Evolutionary conservation across 2,113 vertebrate species (phyloP), one percentile per base, ranked within the genome.

Genomic region (Phainopepla nitens): DNA sequence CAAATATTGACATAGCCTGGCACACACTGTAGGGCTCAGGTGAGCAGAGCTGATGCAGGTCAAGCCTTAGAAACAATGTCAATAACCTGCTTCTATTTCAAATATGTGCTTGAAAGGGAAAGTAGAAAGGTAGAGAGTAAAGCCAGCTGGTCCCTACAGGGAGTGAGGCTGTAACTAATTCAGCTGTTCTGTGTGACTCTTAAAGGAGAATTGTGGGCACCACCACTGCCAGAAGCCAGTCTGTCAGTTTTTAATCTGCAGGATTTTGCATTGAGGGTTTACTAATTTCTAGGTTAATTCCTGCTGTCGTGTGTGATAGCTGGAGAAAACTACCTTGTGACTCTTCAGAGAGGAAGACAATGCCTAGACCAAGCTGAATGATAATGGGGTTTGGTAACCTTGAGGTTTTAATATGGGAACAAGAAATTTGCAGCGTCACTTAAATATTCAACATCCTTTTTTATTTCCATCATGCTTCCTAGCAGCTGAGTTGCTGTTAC

Each of bases 1-100:
- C 87, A 92, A 97, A 97, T 96, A 94, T 96, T 97, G 93, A 96
- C 93, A 66, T 57, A 96, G 62, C 28, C 53, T 92, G 69, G 60
- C 57, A 58, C 20, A 20, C 42, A 25, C 25, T 92, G 1, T 33
- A 57, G 35, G 33, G 64, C 93, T 94, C 82, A 72, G 70, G 69
- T 90, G 92, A 93, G 66, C 0, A 0, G 21, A 25, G 49, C 76
- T 64, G 82, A 72, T 92, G 86, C 77, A 49, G 79, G 83, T 91
- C 88, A 91, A 82, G 60, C 56, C 13, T 64, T 64, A 56, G 60
- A 64, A 70, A 31, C 85, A 85, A 23, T 71, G 82, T 81, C 80
- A 95, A 94, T 81, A 96, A 89, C 35, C 35, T 80, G 61, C 29
- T 56, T 27, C 28, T 82, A 3, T 89, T 89, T 75, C 42, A 92